phyloP scores from a whole-genome alignment of 2,113 vertebrate species.

The Ornithorhynchus anatinus region DNA sequence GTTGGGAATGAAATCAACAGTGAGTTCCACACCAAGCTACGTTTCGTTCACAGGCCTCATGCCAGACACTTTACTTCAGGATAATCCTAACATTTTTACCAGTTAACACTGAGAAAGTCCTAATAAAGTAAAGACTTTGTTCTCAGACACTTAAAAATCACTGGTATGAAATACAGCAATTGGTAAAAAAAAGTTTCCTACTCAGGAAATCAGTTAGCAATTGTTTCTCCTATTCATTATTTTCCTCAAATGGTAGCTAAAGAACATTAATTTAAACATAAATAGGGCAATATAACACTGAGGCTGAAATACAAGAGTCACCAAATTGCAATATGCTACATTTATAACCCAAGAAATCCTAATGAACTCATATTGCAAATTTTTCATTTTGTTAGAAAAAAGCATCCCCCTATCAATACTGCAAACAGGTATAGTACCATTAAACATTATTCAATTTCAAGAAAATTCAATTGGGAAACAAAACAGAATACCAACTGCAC shows the following conservation, averaged over 20 bases:
- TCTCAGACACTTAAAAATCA: neutral
- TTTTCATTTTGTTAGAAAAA: too few relatives aligned
- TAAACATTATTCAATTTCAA: too few relatives aligned
- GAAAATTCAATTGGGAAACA: too few relatives aligned
- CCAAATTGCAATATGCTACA: neutral
- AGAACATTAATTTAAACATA: neutral
- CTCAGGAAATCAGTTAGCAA: conserved; percentile 10
- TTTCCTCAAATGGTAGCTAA: neutral
- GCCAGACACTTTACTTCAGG: too few relatives aligned
- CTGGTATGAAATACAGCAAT: neutral
- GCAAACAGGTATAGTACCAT: too few relatives aligned
- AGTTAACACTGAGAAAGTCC: neutral
- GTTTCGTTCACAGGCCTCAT: too few relatives aligned
- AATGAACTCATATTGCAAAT: neutral
- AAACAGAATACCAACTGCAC: too few relatives aligned
- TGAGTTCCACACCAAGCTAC: too few relatives aligned
- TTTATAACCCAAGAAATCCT: neutral
- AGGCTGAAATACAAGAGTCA: neutral
- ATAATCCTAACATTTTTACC: neutral
- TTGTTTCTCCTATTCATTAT: neutral
- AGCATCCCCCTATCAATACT: too few relatives aligned
- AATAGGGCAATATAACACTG: neutral
- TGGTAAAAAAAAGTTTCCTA: conserved; percentile 18
- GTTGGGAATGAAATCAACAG: too few relatives aligned
- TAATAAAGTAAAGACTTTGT: conserved; percentile 15